Percentiles rank a stretch among this genome's conserved stretches.
These are phyloP conservation scores for Orbicella faveolata DNA, from an alignment of 64 coral and sea anemone species.

Conservation along the genomic window DNA sequence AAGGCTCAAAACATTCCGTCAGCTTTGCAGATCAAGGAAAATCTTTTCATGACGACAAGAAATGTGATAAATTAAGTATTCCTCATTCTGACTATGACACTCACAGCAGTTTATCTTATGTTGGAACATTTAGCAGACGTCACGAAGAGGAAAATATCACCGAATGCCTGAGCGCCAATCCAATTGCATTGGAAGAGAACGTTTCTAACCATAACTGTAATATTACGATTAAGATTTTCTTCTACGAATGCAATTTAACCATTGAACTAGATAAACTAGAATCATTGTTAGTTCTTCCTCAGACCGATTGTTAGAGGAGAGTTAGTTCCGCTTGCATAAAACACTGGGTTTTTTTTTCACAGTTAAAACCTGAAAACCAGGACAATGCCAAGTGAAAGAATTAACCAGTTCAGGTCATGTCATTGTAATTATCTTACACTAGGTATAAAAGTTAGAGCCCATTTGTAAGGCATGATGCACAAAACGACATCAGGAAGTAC, in stretches of 20 bases:
- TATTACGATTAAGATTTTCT: not conserved
- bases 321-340: not conserved
- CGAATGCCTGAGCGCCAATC: too few relatives aligned
- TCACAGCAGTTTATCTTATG: not conserved
- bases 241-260: not conserved
- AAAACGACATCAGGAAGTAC: too few relatives aligned
- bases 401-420: too few relatives aligned
- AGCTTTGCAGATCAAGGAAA: not conserved
- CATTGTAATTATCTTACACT: too few relatives aligned
- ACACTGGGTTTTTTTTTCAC: too few relatives aligned
- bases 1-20: not conserved
- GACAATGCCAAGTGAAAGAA: too few relatives aligned
- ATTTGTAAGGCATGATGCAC: too few relatives aligned
- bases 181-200: not conserved
- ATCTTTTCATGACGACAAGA: not conserved
- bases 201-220: not conserved
- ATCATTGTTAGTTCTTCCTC: not conserved
- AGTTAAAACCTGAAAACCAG: too few relatives aligned
- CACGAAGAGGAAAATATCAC: too few relatives aligned
- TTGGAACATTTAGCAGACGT: not conserved
- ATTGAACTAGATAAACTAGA: not conserved
- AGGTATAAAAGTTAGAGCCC: too few relatives aligned
- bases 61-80: not conserved
- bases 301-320: not conserved
- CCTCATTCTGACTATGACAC: not conserved